A percentile compares a stretch with the other conserved stretches of the same genome.
phyloP scores from a whole-genome alignment of 2,113 vertebrate species.

The Pachyramphus minor region DNA sequence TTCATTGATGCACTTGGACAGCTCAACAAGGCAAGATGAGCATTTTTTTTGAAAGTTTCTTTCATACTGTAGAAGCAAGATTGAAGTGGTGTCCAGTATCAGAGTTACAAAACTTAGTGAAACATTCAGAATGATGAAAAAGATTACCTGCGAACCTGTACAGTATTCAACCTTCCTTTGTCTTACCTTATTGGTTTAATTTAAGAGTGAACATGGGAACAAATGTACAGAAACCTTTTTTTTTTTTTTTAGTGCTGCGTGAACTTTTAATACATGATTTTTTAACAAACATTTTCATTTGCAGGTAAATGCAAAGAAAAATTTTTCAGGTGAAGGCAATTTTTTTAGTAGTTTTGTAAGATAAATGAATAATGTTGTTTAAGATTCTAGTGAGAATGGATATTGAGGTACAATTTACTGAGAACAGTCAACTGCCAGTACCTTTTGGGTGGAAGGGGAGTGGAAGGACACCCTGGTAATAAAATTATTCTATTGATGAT shows the following conservation, averaged over 20 bases:
- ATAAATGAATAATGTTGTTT: constrained; percentile 63
- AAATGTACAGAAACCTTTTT: constrained; percentile 76
- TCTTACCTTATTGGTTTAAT: constrained; percentile 70
- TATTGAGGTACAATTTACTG: constrained; percentile 68
- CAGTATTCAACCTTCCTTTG: constrained; percentile 69
- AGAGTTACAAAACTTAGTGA: constrained; percentile 62
- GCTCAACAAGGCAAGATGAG: constrained; percentile 44
- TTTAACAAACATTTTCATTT: constrained; percentile 74
- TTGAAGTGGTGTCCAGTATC: constrained; percentile 62
- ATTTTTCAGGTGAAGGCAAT: constrained; percentile 53
- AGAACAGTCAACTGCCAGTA: constrained; percentile 51
- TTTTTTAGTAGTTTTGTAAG: constrained; percentile 71
- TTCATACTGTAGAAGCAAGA: constrained; percentile 54
- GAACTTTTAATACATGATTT: constrained; percentile 76
- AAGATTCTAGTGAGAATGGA: constrained; percentile 67
- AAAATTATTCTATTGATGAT: background rate
- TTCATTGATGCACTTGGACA: constrained; percentile 37
- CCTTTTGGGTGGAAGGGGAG: background rate
- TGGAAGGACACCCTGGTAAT: background rate
- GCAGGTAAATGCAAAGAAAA: constrained; percentile 70
- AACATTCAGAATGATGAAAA: constrained; percentile 34
- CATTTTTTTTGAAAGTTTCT: constrained; percentile 33
- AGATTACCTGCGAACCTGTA: constrained; percentile 66
- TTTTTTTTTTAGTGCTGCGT: constrained; percentile 66
- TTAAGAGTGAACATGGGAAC: constrained; percentile 68